Base-by-base conservation (phyloP, 2,113 vertebrate species). In the Macquaria australasica region DNA sequence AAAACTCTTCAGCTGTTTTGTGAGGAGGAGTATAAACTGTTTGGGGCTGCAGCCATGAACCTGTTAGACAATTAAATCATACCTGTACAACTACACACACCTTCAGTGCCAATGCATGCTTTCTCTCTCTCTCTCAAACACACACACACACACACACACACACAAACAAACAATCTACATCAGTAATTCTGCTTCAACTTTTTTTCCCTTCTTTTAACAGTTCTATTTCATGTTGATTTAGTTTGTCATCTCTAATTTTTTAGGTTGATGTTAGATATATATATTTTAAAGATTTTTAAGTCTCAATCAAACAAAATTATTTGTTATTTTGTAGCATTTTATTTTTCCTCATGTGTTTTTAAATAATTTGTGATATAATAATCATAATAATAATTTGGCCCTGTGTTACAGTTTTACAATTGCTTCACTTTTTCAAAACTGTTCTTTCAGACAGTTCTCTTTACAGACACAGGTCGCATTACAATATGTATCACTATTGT, bases 41-140 rank as follows among this genome's bases (percentile, higher is more conserved):
- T 51, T 50, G 51, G 8, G 14, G 18, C 34, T 63, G 48, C 3
- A 41, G 25, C 50, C n/a, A 3, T 7, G 11, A 71, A 56, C 21
- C 25, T 48, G 6, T 50, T 8, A 23, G 21, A 67, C 21, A 10
- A 23, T 34, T 23, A 71, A 70, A 34, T 39, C 2, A 56, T 14
- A 81, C 82, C 68, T 79, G 75, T 39, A 3, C 69, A 71, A 34
- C 16, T 43, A 70, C 62, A 70, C 39, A 45, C 56, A 60, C 25
- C 28, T 25, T 25, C 31, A 25, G 53, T 4, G 37, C 43, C 18
- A 55, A 50, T 37, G 3, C 31, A 14, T 28, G 4, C 21, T 28
- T 14, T 60, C 41, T 43, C 20, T 64, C n/a, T 48, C 4, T 8
- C 18, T 37, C 37, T 37, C 37, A n/a, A n/a, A 9, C 37, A 68